A percentile compares a stretch with the other conserved stretches of the same genome.
These are phyloP conservation scores for Nycticryphes semicollaris DNA, from an alignment of 2,113 vertebrate species.

Conservation along the genomic window DNA sequence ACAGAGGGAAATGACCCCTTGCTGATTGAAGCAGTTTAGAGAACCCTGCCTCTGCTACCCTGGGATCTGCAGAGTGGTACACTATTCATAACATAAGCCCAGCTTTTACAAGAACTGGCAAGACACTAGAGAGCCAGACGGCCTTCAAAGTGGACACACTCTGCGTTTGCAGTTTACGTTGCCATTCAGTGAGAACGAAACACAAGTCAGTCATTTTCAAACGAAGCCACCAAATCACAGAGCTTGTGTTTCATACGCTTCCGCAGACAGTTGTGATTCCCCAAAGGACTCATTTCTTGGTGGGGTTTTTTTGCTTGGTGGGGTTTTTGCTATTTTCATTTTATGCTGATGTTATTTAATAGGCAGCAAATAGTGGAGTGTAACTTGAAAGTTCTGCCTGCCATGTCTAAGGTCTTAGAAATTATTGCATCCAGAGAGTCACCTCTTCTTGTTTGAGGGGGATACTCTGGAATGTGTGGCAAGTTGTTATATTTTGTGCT, in stretches of 20 bases:
- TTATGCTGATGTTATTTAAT: not conserved
- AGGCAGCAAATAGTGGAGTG: not conserved
- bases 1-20: not conserved
- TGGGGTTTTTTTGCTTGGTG: not conserved
- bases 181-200: slow-evolving; percentile 27
- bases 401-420: not conserved
- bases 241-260: not conserved
- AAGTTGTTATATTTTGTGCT: not conserved
- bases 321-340: not conserved
- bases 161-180: not conserved
- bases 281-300: not conserved
- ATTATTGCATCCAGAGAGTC: not conserved
- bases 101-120: slow-evolving; percentile 16
- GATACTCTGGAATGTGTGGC: not conserved
- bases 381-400: not conserved
- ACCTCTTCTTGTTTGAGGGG: not conserved
- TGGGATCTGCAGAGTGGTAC: not conserved
- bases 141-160: slow-evolving; percentile 28
- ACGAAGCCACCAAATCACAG: not conserved
- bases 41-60: not conserved
- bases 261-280: not conserved
- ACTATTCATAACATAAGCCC: not conserved
- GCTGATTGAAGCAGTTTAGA: not conserved
- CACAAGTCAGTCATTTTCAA: slow-evolving; percentile 21
- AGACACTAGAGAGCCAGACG: not conserved